Base-by-base conservation (phyloP, 2,113 vertebrate genomes). In the Dicentrarchus labrax region DNA sequence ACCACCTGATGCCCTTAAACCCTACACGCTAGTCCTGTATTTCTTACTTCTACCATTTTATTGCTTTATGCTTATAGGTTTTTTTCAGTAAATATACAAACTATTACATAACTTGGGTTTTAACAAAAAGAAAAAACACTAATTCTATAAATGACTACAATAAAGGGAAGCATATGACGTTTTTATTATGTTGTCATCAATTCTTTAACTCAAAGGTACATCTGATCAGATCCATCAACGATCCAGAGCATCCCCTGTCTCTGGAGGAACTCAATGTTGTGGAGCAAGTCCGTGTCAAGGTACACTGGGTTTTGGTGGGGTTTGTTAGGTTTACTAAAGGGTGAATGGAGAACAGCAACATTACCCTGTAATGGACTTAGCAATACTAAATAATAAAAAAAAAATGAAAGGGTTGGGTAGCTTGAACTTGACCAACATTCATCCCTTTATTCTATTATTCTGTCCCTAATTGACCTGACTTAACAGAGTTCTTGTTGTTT, bases 251-350 rank as follows among this genome's bases (percentile, higher is more conserved):
- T 80, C 98, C 98, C 0, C 96, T 99, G 72, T 97, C 97, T 1
- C 95, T 99, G 71, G 98, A 99, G 85, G 98, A 99, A 68, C 92
- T 99, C 56, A 99, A 99, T 36, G 97, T 99, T 0, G 97, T 99
- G 66, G 98, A 99, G 86, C 96, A 98, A 88, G 57, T 97, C 70
- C 92, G 97, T 62, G 97, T 99, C 48, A 94, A 96, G 30, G 30
- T 30, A 30, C 30, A 3, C 30, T 39, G 4, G 50, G 39, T 51
- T 19, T 38, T 43, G 4, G 2, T 45, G 39, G 6, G n/a, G 2
- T n/a, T 22, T 38, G 36, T 51, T 12, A 39, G 2, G 4, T 65
- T 41, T 39, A n/a, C 16, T n/a, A 48, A 47, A 17, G 12, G 17
- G 1, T 59, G 24, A 39, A 10, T 16, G n/a, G 2, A 10, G 2